These are phyloP conservation scores for Stratiomys singularior DNA, from an alignment of 2,888 invertebrate genomes.

Conservation along the genomic window DNA sequence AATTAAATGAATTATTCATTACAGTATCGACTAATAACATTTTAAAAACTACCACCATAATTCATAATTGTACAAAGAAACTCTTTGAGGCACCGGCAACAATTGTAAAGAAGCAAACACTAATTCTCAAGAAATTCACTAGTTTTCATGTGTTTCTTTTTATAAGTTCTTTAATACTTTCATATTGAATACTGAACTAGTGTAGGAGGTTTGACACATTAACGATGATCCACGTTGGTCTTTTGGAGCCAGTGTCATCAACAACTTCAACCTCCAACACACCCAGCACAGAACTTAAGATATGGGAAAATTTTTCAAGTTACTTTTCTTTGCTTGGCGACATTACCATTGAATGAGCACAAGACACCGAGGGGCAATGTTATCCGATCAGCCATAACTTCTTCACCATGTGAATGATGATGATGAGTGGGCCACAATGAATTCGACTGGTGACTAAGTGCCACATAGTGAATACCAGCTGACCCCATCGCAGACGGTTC, in stretches of 20 bases:
- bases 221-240: background rate
- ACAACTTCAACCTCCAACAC: background rate
- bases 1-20: slow-evolving; percentile 1
- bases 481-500: background rate
- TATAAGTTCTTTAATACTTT: background rate
- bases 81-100: background rate
- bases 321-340: background rate
- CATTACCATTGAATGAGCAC: too few relatives aligned
- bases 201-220: background rate
- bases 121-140: background rate
- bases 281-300: background rate
- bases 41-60: background rate
- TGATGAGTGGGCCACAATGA: background rate
- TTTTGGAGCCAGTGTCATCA: background rate
- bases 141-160: background rate
- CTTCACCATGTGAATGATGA: background rate
- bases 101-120: background rate
- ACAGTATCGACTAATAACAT: background rate
- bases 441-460: background rate
- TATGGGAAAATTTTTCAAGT: background rate
- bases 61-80: background rate
- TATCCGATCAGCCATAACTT: too few relatives aligned
- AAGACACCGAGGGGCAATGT: too few relatives aligned
- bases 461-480: background rate
- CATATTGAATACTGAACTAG: background rate